Percentiles rank a stretch among this genome's conserved stretches.
These are phyloP conservation scores for Achlya flavicornis DNA, from an alignment of 2,888 invertebrate genomes.

Conservation along the genomic window DNA sequence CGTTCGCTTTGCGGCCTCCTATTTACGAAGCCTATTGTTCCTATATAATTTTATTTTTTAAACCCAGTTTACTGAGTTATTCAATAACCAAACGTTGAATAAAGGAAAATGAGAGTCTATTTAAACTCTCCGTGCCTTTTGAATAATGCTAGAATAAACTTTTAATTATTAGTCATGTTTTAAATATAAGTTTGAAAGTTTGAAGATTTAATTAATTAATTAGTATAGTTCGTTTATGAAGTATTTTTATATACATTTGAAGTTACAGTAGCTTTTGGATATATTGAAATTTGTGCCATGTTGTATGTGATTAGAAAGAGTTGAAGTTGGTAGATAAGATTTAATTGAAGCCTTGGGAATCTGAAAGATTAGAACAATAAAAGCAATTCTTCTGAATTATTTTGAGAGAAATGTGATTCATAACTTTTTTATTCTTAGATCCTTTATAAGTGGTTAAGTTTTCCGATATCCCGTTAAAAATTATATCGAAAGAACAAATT, in stretches of 20 bases:
- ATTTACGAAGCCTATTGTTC: background rate
- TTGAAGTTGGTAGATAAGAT: no score
- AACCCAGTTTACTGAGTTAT: background rate
- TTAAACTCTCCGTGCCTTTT: background rate
- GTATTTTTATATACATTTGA: no score
- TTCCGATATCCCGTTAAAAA: background rate
- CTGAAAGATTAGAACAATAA: no score
- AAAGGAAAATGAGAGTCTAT: background rate
- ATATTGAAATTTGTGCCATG: background rate
- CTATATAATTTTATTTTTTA: conserved; percentile 1
- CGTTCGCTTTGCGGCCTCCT: background rate
- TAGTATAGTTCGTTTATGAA: background rate
- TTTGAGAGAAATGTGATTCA: background rate
- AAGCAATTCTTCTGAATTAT: no score
- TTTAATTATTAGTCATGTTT: background rate
- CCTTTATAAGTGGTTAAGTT: background rate
- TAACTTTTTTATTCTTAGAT: background rate
- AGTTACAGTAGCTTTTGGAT: no score
- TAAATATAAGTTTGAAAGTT: background rate
- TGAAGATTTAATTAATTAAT: background rate
- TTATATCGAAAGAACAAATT: background rate
- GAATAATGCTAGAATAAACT: background rate
- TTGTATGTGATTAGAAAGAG: background rate
- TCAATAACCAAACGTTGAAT: background rate
- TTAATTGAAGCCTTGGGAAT: no score